Base-by-base conservation (phyloP, 2,888 invertebrate species). In the Thera obeliscata region DNA sequence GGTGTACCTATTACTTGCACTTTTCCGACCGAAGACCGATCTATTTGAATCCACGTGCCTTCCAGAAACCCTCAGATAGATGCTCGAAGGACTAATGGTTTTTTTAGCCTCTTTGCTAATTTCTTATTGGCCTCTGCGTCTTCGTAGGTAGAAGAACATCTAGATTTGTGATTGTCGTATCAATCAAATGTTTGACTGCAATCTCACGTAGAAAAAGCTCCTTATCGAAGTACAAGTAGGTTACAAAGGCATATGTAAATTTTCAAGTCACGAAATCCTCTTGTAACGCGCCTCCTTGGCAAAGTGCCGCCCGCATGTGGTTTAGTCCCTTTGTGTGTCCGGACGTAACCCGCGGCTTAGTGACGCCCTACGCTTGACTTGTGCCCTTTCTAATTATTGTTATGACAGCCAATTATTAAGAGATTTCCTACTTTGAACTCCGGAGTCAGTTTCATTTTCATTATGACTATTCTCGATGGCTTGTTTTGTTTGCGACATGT, bases 311-410 rank as follows among this genome's bases (percentile, higher is more conserved):
- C 52, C 52, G 52, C 33, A 52, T 56, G 38, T 60, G 50, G 60
- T 52, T 64, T 57, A 22, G 49, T 61, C 68, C 68, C 64, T 64
- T 68, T 68, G 57, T 59, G 59, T 33, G 60, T 50, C 60, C 56
- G 77, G 78, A 82, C 78, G 78, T 78, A 76, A 79, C 78, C 77
- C 80, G 74, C 72, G 62, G 78, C 80, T 81, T 85, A 82, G 83
- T 85, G 83, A 79, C 76, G 75, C 80, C 77, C 78, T 38, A 81
- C 79, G 80, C 79, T 78, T 83, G 81, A 84, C 84, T 85, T 80
- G 75, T 74, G 76, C 68, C 80, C 83, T 74, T 81, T 57, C 55
- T 68, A 64, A 68, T 68, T 64, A 68, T 61, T 61, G 62, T 68
- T 68, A 68, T 64, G 68, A 68, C 64, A 68, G 68, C 68, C 64